Conservation (phyloP, 2,113 vertebrate species). For the Chascanopsetta lugubris region DNA sequence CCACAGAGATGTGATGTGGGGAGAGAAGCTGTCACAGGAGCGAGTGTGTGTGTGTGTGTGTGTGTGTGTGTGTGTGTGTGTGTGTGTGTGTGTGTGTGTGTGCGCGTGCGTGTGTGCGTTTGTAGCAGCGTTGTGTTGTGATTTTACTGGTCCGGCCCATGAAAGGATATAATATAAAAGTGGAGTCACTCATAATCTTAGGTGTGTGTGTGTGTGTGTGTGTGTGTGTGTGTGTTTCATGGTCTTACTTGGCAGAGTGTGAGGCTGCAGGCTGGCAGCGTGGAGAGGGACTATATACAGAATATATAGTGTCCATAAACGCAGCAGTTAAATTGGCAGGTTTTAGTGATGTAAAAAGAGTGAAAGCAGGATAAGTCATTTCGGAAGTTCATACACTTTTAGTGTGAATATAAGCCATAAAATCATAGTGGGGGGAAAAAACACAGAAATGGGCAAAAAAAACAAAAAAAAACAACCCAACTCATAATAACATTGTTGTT, state of each 20-base stretch:
- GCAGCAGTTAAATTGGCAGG: background rate
- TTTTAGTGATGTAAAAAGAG: background rate
- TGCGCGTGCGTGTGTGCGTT: background rate
- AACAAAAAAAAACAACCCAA: background rate
- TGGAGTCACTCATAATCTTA: background rate
- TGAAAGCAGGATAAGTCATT: background rate
- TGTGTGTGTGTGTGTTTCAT: background rate
- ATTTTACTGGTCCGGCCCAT: no score
- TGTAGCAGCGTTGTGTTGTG: no score
- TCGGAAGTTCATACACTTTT: background rate
- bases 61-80: no score
- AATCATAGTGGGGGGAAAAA: background rate
- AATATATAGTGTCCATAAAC: background rate
- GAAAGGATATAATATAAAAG: background rate
- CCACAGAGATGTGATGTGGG: no score
- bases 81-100: no score
- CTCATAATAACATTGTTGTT: background rate
- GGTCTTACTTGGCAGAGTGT: background rate
- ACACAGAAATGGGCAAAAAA: background rate
- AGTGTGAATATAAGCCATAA: background rate
- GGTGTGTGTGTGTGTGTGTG: background rate
- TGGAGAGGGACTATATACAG: background rate
- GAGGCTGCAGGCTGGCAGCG: background rate
- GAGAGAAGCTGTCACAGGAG: no score
- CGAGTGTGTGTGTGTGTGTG: no score